phyloP scores from a whole-genome alignment of 2,888 invertebrate species.

The Torymus tubicola region DNA sequence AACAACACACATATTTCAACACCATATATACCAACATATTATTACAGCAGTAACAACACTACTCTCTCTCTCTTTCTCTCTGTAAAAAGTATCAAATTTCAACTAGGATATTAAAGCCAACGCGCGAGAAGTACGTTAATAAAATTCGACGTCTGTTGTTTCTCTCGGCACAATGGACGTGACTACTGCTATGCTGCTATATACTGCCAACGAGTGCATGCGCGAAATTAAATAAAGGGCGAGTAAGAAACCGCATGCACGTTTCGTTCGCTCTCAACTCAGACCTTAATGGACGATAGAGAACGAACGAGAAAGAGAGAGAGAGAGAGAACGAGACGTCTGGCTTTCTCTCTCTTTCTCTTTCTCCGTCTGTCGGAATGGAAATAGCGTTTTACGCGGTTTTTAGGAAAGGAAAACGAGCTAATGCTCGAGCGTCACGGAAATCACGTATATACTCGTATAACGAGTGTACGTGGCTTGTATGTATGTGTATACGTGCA shows the following conservation, averaged over 20 bases:
- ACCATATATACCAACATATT: too few species aligned
- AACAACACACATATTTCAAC: too few species aligned
- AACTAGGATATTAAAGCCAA: too few species aligned
- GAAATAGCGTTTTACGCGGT: slow-evolving; percentile 50
- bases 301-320: not conserved
- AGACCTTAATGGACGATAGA: slow-evolving; percentile 9
- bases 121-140: not conserved
- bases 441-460: slow-evolving; percentile 17
- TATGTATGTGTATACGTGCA: too few species aligned
- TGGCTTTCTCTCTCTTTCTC: not conserved
- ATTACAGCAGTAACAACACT: too few species aligned
- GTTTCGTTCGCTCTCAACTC: slow-evolving; percentile 35
- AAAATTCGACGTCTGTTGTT: slow-evolving; percentile 10
- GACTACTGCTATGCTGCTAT: too few species aligned
- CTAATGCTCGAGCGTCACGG: slow-evolving; percentile 11
- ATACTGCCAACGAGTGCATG: not conserved
- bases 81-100: too few species aligned
- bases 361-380: slow-evolving; percentile 6
- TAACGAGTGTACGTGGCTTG: too few species aligned
- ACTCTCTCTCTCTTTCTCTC: too few species aligned
- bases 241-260: slow-evolving; percentile 23
- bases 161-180: not conserved
- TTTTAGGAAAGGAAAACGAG: slow-evolving; percentile 45
- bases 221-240: not conserved
- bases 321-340: not conserved